Evolutionary conservation across 2,888 invertebrate genomes (phyloP), one percentile per base, ranked within the genome.

Genomic region (Caenorhabditis sp.): DNA sequence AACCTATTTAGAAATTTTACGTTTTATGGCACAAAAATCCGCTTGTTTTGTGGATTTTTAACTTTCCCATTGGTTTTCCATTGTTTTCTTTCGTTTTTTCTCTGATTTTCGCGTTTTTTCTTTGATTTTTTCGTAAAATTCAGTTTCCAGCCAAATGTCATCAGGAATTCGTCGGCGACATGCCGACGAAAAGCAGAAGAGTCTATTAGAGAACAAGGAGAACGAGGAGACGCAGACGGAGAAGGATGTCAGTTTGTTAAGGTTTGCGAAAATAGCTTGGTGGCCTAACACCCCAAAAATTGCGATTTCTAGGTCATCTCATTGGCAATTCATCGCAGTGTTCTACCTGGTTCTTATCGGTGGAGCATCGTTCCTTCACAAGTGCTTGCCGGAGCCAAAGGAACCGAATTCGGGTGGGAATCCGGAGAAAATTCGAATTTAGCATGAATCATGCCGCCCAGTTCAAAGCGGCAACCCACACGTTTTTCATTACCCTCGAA

Each of bases 361-460:
- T 28, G 47, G 62, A 26, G 65, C 80, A 22, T 55, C 47, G 20
- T 72, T 80, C 56, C 67, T 85, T n/a, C 83, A 87, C 64, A 70
- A 70, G 53, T 82, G 85, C 62, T 58, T 87, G 1, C 87, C 87
- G 11, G 64, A 72, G n/a, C 85, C 86, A 22, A 65, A 78, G 56
- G 74, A 81, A 15, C 82, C 84, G 9, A 83, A 84, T 60, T 28
- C 53, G 62, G 85, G 87, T 87, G 18, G 51, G 18, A 15, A 24
- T 60, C 6, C 15, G 18, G 15, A n/a, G 15, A 50, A 28, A 50
- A 11, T 40, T 55, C n/a, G n/a, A n/a, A n/a, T n/a, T n/a, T n/a
- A n/a, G n/a, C n/a, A n/a, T n/a, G n/a, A n/a, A n/a, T n/a, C n/a
- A n/a, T n/a, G n/a, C n/a, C n/a, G n/a, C n/a, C n/a, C n/a, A n/a